Base-by-base conservation (phyloP, 30 jellyfish, hydroid and myxozoan species). In the Hydractinia echinata region DNA sequence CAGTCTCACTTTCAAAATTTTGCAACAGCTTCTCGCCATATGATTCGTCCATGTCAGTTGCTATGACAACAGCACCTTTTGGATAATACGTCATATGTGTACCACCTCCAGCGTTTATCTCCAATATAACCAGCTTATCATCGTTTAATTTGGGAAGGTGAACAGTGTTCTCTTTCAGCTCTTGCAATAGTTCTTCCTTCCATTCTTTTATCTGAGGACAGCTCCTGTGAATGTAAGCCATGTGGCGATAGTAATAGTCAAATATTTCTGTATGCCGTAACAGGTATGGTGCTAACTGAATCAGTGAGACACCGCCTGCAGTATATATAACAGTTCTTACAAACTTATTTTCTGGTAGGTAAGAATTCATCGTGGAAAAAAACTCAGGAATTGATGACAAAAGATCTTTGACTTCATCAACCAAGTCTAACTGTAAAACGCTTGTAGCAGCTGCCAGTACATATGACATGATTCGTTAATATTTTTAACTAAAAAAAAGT, bases 31-130 rank as follows among this genome's bases (percentile, higher is more conserved):
- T 30, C n/a, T 71, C 81, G 13, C 61, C 61, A 71, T 71, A 71
- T 64, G 74, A 64, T 7, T 44, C 74, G 18, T 64, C 39, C 39
- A 13, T 64, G 52, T 71, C 81, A 7, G 61, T 50, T 7, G 81
- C 81, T 9, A 71, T 71, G 51, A 71, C 13, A 5, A 30, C 61
- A 20, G 81, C 61, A 19, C 51, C 14, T 14, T 71, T 58, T 71
- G 81, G 81, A 19, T 71, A 71, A 71, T 71, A 71, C 15, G 61
- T 20, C 10, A 71, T 20, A 50, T 71, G 39, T 19, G 81, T 4
- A 6, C 81, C 81, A 71, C 81, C 81, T n/a, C 81, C 81, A 71
- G 81, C 81, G 4, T 71, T 30, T 30, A 71, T 71, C 66, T 71
- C 81, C 52, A 71, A 30, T 14, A 71, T 50, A 30, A 71, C 55